Evolutionary conservation across 2,797 vertebrate genomes (phyloP).

Genomic region (Poeciliopsis paucimaculata): DNA sequence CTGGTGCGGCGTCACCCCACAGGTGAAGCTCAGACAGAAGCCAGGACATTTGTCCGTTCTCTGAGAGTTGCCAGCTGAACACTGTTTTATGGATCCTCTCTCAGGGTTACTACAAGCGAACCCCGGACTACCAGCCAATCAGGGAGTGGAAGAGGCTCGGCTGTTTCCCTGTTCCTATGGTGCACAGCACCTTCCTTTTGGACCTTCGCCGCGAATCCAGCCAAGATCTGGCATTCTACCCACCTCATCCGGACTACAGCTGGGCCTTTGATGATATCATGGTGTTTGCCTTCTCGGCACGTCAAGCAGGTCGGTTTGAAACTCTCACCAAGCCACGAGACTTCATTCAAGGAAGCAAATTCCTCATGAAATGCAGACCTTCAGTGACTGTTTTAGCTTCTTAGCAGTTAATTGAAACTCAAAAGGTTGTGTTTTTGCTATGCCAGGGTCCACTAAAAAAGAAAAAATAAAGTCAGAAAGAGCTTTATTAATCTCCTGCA

Average conservation of each 20-base stretch:
- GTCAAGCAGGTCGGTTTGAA: constrained; percentile 86
- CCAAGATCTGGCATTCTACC: constrained; percentile 86
- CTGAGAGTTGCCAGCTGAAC: constrained; percentile 11
- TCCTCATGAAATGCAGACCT: background rate
- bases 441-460: too few relatives aligned
- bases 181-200: constrained; percentile 94
- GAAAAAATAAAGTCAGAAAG: background rate
- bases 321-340: constrained; percentile 27
- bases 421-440: background rate
- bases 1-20: constrained; percentile 97
- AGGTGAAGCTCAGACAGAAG: constrained; percentile 77
- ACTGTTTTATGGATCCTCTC: background rate
- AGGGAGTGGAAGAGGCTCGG: constrained; percentile 93
- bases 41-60: background rate
- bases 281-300: constrained; percentile 96
- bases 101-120: constrained; percentile 95
- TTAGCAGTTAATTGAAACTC: background rate
- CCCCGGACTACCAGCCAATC: constrained; percentile 93
- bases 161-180: constrained; percentile 93
- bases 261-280: constrained; percentile 99
- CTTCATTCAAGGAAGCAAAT: constrained; percentile 20
- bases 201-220: constrained; percentile 91
- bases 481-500: constrained; percentile 24
- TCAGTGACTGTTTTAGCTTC: background rate
- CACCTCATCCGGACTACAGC: constrained; percentile 93